These are phyloP conservation scores for Chaitophorus viminalis DNA, from an alignment of 2,888 invertebrate species.

Conservation along the genomic window DNA sequence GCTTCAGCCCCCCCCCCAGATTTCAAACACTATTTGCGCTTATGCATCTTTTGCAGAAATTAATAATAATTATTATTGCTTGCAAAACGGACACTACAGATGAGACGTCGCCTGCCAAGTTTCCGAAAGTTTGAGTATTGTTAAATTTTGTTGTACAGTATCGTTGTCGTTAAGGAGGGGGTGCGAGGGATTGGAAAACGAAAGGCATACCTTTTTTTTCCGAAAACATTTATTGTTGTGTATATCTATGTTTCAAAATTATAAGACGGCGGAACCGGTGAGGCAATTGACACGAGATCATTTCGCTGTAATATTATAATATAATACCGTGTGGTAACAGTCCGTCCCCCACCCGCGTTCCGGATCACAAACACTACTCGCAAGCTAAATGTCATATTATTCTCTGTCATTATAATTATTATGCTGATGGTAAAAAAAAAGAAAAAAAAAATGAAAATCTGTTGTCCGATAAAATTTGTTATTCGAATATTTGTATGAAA, in stretches of 20 bases:
- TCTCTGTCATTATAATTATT: constrained; percentile 33
- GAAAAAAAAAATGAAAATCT: constrained; percentile 8
- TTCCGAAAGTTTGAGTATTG: not conserved
- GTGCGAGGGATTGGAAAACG: not conserved
- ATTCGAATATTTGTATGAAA: not conserved
- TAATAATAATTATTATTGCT: not conserved
- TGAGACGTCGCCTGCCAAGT: not conserved
- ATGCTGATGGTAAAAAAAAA: not conserved
- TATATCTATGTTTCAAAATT: not conserved
- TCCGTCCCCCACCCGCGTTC: constrained; percentile 30
- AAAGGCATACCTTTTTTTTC: not conserved
- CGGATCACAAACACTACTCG: constrained; percentile 25
- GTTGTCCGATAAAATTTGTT: constrained; percentile 37
- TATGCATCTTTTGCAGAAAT: too few species aligned
- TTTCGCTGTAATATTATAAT: constrained; percentile 27
- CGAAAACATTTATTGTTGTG: not conserved
- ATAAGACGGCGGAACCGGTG: not conserved
- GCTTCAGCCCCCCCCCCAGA: too few species aligned
- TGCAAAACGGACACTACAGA: not conserved
- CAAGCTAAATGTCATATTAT: constrained; percentile 34
- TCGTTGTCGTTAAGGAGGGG: not conserved
- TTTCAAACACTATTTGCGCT: too few species aligned
- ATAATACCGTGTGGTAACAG: constrained; percentile 34
- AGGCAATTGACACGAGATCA: not conserved
- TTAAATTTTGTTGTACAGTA: not conserved